Conservation (phyloP, 2,888 invertebrate species). For the Campoplex capitator region DNA sequence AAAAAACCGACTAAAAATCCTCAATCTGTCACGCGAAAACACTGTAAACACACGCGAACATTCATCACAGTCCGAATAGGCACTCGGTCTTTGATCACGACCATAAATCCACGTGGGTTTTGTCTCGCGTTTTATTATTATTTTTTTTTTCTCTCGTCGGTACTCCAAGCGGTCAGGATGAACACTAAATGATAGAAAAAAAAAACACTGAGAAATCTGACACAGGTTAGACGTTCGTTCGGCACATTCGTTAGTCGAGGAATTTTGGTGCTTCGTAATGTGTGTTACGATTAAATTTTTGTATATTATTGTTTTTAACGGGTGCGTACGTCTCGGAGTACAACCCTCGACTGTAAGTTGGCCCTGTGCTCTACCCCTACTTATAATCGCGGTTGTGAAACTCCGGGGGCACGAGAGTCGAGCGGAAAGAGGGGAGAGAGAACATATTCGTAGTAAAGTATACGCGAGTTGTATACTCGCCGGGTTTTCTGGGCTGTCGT, state of each 20-base stretch:
- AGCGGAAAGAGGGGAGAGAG: conserved; percentile 30
- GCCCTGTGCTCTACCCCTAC: conserved; percentile 82
- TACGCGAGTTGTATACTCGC: conserved; percentile 8
- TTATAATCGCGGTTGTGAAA: conserved; percentile 80
- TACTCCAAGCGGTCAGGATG: not conserved
- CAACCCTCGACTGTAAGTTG: conserved; percentile 84
- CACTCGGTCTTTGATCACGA: conserved; percentile 10
- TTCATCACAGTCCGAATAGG: not conserved
- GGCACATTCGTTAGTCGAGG: not conserved
- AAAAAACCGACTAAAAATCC: not conserved
- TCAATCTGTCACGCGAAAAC: not conserved
- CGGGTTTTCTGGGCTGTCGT: conserved; percentile 15
- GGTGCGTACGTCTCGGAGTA: conserved; percentile 72
- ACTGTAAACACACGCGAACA: conserved; percentile 10
- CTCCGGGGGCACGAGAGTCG: conserved; percentile 15
- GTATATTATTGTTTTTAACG: not conserved
- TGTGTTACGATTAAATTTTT: not conserved
- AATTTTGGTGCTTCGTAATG: not conserved
- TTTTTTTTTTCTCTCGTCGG: not conserved
- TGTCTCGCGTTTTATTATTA: not conserved
- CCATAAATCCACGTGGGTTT: conserved; percentile 37
- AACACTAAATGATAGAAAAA: not conserved
- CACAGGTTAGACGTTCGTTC: not conserved
- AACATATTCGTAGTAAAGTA: not conserved
- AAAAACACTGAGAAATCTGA: not conserved